Evolutionary conservation across 2,888 invertebrate species (phyloP).

Genomic region (Drosophila affinis): DNA sequence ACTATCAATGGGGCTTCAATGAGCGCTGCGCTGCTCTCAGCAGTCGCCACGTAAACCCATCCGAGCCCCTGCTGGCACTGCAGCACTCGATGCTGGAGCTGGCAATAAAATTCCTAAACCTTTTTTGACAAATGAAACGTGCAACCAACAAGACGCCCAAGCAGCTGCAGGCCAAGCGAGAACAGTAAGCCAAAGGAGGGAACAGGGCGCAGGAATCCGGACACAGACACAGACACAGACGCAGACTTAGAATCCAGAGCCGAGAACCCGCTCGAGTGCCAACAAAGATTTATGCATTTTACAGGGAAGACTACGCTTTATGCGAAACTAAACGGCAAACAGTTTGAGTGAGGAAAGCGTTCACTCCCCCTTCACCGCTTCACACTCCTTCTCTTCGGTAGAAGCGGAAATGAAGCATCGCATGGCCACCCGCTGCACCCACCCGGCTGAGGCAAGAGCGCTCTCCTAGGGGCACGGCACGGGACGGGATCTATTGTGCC

Average conservation of each 20-base stretch:
- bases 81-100: constrained; percentile 7
- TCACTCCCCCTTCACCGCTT: constrained; percentile 8
- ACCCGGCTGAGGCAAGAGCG: constrained; percentile 36
- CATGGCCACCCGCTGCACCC: constrained; percentile 21
- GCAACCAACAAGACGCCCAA: constrained; percentile 64
- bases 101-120: constrained; percentile 58
- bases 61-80: constrained; percentile 3
- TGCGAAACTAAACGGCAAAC: constrained; percentile 74
- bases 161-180: constrained; percentile 41
- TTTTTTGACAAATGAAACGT: constrained; percentile 75
- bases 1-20: constrained; percentile 20
- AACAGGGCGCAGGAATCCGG: constrained; percentile 7
- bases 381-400: constrained; percentile 8
- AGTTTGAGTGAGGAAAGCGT: constrained; percentile 63
- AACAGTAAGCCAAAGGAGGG: background rate
- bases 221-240: constrained; percentile 16
- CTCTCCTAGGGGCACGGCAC: constrained; percentile 30
- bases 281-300: constrained; percentile 77
- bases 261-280: constrained; percentile 43
- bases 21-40: constrained; percentile 24
- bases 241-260: constrained; percentile 1
- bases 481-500: constrained; percentile 55
- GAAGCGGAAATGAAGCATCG: constrained; percentile 49
- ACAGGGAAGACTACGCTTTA: constrained; percentile 61
- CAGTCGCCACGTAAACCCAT: constrained; percentile 34